Evolutionary conservation across 2,797 vertebrate species (phyloP), one percentile per base, ranked within the genome.

Genomic region (Coluber constrictor): DNA sequence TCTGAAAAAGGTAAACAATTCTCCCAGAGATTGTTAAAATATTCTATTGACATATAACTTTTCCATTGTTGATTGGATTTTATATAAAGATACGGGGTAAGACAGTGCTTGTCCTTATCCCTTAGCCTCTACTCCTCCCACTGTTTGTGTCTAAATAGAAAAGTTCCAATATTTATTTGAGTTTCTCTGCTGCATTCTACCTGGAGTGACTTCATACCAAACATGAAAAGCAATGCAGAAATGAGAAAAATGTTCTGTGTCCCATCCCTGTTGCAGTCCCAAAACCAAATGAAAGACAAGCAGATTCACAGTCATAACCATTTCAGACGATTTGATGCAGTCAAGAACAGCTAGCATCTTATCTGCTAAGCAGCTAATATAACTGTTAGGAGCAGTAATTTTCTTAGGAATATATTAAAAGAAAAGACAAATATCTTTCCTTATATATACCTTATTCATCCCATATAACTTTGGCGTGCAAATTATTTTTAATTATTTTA

Each of bases 391-490:
- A 29, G 51, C 20, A 87, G 79, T 15, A 9, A 32, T 91, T 87
- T 91, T 79, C 32, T 23, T n/a, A 57, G 54, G 61, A 55, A 55
- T n/a, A 25, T 87, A 47, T 83, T 56, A 5, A 70, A 37, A 63
- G 8, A 55, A 93, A 66, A 90, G 54, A 27, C 5, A 83, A 55
- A 70, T 55, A 16, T 51, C 3, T 29, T 87, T 86, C 32, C 9
- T 93, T 95, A 79, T 47, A 95, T 55, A 94, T 92, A 89, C 51
- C 94, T 90, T 89, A 29, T 51, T 66, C 60, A 51, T 27, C 18
- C 47, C 18, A 32, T 88, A 23, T 15, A n/a, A 0, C 12, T 3
- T 37, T 5, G 3, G 20, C 4, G 25, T 29, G 37, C 27, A 18
- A 3, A 55, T 56, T 87, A 59, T 25, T 51, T 93, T 56, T 61